These are phyloP conservation scores for Stegostoma tigrinum DNA, from an alignment of 2,113 vertebrate species.

Conservation along the genomic window DNA sequence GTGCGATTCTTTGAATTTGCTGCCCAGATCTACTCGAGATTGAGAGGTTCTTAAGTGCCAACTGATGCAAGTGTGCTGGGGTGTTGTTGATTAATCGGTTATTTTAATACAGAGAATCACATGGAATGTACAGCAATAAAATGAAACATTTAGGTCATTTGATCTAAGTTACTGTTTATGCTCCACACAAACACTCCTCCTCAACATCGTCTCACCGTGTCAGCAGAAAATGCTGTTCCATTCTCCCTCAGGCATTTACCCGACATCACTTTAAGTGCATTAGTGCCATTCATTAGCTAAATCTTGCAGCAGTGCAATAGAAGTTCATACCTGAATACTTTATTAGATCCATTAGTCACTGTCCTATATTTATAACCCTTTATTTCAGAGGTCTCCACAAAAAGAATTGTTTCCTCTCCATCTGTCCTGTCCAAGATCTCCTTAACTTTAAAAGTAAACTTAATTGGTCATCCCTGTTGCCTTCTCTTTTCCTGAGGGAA, in stretches of 20 bases:
- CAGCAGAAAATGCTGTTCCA: not conserved
- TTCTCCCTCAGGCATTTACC: not conserved
- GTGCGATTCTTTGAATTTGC: not conserved
- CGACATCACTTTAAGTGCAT: not conserved
- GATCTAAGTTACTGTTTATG: not conserved
- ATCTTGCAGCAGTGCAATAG: not conserved
- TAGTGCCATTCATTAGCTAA: not conserved
- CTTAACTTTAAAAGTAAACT: not conserved
- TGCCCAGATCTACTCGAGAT: not conserved
- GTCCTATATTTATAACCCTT: not conserved
- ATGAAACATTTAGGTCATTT: not conserved
- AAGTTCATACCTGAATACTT: not conserved
- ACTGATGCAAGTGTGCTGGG: not conserved
- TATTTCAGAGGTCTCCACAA: not conserved
- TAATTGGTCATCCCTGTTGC: too few relatives aligned
- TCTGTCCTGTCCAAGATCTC: not conserved
- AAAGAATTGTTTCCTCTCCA: not conserved
- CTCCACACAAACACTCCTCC: not conserved
- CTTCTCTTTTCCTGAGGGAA: not conserved
- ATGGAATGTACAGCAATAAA: not conserved
- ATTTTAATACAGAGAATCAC: not conserved
- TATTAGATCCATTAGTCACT: not conserved
- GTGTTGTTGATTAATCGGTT: not conserved
- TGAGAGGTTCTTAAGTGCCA: not conserved
- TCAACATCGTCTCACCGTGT: not conserved